Conservation (phyloP, 2,113 vertebrate species). For the Callospermophilus lateralis region DNA sequence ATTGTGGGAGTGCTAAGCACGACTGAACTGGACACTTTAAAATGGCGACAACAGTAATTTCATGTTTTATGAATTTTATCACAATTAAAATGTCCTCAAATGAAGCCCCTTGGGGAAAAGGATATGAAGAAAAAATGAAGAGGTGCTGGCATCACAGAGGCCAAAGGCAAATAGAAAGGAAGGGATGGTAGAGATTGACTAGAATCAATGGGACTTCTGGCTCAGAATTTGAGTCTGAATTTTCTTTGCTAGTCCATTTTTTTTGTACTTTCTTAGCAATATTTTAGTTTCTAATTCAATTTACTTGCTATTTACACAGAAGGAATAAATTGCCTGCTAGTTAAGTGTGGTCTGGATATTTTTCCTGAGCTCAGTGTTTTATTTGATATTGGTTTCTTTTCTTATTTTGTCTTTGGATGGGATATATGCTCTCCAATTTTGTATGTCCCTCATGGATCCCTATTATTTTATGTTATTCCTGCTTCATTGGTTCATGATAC, state of each 20-base stretch:
- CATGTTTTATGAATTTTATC: background rate
- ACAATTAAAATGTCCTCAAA: background rate
- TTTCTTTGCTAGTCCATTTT: background rate
- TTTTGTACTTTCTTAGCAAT: constrained; percentile 21
- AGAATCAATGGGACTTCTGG: background rate
- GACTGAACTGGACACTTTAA: background rate
- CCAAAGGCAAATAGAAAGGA: background rate
- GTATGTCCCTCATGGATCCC: background rate
- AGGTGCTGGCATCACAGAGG: background rate
- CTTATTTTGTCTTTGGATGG: background rate
- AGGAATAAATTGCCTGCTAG: background rate
- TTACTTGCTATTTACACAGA: background rate
- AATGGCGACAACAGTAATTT: background rate
- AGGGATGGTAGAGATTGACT: background rate
- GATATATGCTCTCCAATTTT: background rate
- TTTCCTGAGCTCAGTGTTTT: background rate
- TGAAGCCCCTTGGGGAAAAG: background rate
- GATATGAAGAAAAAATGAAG: background rate
- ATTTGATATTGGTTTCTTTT: background rate
- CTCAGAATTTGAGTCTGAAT: background rate
- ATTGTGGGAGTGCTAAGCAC: background rate
- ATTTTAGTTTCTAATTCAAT: constrained; percentile 4
- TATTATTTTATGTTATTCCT: constrained; percentile 38
- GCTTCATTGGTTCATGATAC: constrained; percentile 39
- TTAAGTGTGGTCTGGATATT: background rate